Percentiles rank a stretch among this genome's conserved stretches.
Evolutionary conservation across 2,888 invertebrate genomes (phyloP).

Genomic region (Eustalomyia histrio): DNA sequence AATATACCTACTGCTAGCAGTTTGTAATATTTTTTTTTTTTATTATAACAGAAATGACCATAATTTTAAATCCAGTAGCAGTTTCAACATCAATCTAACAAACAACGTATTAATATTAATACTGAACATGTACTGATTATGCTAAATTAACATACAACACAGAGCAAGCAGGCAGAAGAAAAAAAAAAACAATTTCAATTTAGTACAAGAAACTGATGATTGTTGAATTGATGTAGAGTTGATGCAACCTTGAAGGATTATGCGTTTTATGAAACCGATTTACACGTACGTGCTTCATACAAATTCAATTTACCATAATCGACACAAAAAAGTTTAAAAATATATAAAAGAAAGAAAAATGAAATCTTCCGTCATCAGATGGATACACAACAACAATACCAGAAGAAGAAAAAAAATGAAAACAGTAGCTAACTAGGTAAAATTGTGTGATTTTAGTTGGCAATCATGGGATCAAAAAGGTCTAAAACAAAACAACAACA

Average conservation of each 20-base stretch:
- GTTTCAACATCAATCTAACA: slow-evolving; percentile 33
- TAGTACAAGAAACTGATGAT: neutral
- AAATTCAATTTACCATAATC: slow-evolving; percentile 74
- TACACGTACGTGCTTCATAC: slow-evolving; percentile 78
- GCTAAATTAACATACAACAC: slow-evolving; percentile 7
- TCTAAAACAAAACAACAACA: slow-evolving; percentile 27
- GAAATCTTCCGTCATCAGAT: slow-evolving; percentile 1
- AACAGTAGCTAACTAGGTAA: slow-evolving; percentile 68
- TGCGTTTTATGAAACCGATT: slow-evolving; percentile 73
- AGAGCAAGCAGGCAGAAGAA: neutral
- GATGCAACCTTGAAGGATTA: neutral
- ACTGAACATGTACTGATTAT: slow-evolving; percentile 42
- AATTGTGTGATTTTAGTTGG: slow-evolving; percentile 52
- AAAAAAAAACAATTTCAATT: neutral
- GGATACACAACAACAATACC: neutral
- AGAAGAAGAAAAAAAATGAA: slow-evolving; percentile 22
- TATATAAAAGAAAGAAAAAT: neutral
- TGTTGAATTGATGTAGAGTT: neutral
- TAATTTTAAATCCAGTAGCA: slow-evolving; percentile 60
- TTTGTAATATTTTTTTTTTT: neutral
- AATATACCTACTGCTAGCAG: no score
- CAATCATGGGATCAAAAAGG: slow-evolving; percentile 58
- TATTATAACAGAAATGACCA: slow-evolving; percentile 14
- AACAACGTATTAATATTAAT: slow-evolving; percentile 41
- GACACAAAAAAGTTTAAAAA: slow-evolving; percentile 3